A percentile compares a stretch with the other conserved stretches of the same genome.
phyloP scores from a whole-genome alignment of 2,888 invertebrate genomes.

The Leistus spinibarbis region DNA sequence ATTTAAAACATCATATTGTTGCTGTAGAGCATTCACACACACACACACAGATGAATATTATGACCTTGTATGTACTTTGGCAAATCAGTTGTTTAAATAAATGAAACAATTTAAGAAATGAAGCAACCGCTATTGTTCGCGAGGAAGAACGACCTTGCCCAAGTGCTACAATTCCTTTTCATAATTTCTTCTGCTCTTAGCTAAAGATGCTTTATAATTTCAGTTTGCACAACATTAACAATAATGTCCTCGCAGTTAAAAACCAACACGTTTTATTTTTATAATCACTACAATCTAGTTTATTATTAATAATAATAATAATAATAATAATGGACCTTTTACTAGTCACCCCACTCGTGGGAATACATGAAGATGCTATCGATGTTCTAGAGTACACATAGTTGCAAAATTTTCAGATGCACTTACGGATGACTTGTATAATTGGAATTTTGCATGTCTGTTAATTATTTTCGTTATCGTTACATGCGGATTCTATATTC shows the following conservation, averaged over 20 bases:
- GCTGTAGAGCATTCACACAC: too few species aligned
- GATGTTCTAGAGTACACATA: too few species aligned
- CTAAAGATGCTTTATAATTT: neutral
- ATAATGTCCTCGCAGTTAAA: neutral
- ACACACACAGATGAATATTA: too few species aligned
- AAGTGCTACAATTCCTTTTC: neutral
- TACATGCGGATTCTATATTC: conserved; percentile 15
- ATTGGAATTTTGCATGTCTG: conserved; percentile 31
- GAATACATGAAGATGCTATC: neutral
- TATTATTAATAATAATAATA: neutral
- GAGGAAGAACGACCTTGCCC: neutral
- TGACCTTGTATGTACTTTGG: neutral
- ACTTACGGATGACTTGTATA: conserved; percentile 1
- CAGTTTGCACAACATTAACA: neutral
- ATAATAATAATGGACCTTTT: neutral
- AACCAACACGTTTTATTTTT: neutral
- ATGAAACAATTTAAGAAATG: neutral
- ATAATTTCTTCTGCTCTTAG: neutral
- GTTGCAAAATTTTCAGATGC: neutral
- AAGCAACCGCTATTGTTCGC: neutral
- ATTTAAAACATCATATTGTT: too few species aligned
- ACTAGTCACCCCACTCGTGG: neutral
- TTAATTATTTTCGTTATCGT: conserved; percentile 19
- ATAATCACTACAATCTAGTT: neutral
- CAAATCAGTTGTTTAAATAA: neutral